Percentiles rank a stretch among this genome's conserved stretches.
Conservation (phyloP, 2,888 invertebrate genomes). For the Hydroisotoma schaefferi region DNA sequence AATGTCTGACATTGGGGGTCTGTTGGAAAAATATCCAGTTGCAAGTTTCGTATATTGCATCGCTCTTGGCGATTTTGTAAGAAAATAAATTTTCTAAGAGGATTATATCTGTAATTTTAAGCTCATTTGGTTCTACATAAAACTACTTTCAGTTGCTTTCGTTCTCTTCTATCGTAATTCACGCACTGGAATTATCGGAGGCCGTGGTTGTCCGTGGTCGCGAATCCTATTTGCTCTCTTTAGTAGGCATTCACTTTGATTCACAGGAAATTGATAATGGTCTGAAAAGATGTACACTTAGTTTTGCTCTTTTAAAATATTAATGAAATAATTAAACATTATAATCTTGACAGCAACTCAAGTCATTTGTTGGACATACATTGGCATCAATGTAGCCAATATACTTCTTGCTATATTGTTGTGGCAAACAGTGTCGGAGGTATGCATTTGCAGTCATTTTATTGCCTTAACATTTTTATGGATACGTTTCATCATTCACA, state of each 20-base stretch:
- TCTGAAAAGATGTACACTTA: no score
- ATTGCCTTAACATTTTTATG: not conserved
- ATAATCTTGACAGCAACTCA: not conserved
- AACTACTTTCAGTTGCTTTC: not conserved
- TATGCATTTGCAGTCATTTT: not conserved
- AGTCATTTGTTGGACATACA: constrained; percentile 5
- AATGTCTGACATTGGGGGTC: no score
- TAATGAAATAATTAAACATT: not conserved
- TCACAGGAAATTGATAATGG: no score
- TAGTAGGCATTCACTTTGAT: not conserved
- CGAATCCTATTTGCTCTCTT: not conserved
- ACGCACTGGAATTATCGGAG: not conserved
- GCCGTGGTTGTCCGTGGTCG: not conserved
- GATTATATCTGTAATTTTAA: no score
- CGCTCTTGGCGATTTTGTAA: no score
- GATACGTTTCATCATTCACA: not conserved
- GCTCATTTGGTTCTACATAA: no score
- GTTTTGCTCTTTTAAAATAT: not conserved
- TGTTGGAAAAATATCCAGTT: no score
- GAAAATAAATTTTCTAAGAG: no score
- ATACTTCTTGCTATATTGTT: not conserved
- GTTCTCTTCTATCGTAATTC: not conserved
- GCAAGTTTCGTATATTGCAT: no score
- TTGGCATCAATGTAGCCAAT: not conserved
- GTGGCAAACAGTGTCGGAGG: constrained; percentile 2